Evolutionary conservation across 2,797 vertebrate genomes (phyloP).

Genomic region (Hyperoplus immaculatus): DNA sequence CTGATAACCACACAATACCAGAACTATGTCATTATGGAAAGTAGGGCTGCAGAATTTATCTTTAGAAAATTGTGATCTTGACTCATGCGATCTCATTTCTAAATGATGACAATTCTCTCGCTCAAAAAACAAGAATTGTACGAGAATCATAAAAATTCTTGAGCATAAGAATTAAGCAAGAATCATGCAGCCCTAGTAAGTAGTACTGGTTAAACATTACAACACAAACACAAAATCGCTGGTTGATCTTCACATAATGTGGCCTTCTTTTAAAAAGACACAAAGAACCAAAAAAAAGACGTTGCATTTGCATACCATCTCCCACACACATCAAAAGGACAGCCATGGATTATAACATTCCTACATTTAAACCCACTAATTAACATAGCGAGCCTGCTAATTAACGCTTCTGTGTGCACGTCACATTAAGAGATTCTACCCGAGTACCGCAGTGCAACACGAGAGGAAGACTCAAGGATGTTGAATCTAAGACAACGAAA

Average conservation of each 20-base stretch:
- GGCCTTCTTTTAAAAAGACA: conserved; percentile 16
- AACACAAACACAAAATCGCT: background rate
- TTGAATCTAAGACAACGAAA: background rate
- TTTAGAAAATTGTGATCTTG: too few relatives aligned
- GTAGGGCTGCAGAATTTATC: too few relatives aligned
- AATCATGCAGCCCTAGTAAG: too few relatives aligned
- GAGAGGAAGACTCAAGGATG: background rate
- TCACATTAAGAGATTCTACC: conserved; percentile 51
- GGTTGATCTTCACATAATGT: background rate
- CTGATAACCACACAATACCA: background rate
- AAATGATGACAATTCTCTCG: too few relatives aligned
- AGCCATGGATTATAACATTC: conserved; percentile 16
- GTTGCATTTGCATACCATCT: conserved; percentile 48
- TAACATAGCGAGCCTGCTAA: conserved; percentile 68
- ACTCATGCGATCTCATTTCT: too few relatives aligned
- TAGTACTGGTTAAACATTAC: background rate
- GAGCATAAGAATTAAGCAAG: too few relatives aligned
- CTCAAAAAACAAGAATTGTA: too few relatives aligned
- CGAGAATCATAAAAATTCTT: too few relatives aligned
- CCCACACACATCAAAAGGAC: conserved; percentile 59
- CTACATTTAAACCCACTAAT: conserved; percentile 69
- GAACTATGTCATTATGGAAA: too few relatives aligned
- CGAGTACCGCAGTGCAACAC: background rate
- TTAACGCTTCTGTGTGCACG: conserved; percentile 57
- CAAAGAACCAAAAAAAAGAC: conserved; percentile 36